Evolutionary conservation across 2,113 vertebrate genomes (phyloP).

Genomic region (Morphnarchus princeps): DNA sequence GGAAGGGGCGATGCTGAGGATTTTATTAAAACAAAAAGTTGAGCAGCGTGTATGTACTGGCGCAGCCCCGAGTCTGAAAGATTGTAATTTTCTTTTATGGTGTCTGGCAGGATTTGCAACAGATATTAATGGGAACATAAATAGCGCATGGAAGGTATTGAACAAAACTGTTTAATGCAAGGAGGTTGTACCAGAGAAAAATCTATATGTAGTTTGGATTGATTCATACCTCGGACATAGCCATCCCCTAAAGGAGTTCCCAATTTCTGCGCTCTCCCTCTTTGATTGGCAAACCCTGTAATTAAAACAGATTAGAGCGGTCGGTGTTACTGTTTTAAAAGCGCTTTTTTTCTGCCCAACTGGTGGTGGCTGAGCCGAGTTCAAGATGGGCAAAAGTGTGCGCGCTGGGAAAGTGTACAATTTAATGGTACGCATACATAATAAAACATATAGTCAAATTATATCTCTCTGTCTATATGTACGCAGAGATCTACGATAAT

Average conservation of each 20-base stretch:
- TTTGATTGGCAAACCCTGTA: conserved; percentile 60
- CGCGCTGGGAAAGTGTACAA: neutral
- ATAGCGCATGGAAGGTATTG: conserved; percentile 72
- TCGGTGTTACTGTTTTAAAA: conserved; percentile 13
- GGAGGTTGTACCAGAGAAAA: conserved; percentile 70
- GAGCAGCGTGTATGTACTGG: conserved; percentile 63
- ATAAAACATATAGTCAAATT: neutral
- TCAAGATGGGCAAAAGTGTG: neutral
- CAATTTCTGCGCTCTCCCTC: conserved; percentile 37
- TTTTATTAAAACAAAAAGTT: conserved; percentile 64
- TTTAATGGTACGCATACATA: neutral
- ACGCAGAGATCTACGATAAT: neutral
- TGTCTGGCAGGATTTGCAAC: conserved; percentile 76
- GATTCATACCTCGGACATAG: conserved; percentile 69
- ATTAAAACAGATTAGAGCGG: conserved; percentile 64
- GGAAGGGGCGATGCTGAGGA: conserved; percentile 20
- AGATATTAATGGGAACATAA: conserved; percentile 78
- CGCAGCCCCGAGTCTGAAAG: conserved; percentile 61
- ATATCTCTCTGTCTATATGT: neutral
- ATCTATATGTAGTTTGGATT: conserved; percentile 59
- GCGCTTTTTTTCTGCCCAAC: neutral
- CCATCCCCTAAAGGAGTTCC: conserved; percentile 58
- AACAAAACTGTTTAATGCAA: conserved; percentile 73
- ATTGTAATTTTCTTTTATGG: conserved; percentile 76
- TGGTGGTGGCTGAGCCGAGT: conserved; percentile 38